phyloP scores from a whole-genome alignment of 2,113 vertebrate species.

The Caretta caretta region DNA sequence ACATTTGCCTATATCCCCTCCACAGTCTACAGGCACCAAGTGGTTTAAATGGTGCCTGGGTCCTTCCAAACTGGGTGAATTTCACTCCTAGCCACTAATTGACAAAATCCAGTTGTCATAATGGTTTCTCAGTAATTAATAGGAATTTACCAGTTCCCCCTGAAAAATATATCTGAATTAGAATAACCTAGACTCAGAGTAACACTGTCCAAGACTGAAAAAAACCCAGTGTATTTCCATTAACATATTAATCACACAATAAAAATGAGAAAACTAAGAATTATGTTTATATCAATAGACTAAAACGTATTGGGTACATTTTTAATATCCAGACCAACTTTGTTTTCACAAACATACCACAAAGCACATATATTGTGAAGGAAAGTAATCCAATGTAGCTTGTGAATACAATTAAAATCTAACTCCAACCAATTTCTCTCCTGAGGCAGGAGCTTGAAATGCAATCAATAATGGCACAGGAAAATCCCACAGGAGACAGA shows the following conservation, averaged over 20 bases:
- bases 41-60: background rate
- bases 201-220: background rate
- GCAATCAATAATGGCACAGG: conserved; percentile 72
- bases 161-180: background rate
- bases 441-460: conserved; percentile 51
- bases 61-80: background rate
- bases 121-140: background rate
- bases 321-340: background rate
- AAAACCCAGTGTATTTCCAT: background rate
- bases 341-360: conserved; percentile 9
- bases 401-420: conserved; percentile 73
- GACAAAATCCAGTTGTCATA: background rate
- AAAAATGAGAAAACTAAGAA: background rate
- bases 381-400: conserved; percentile 47
- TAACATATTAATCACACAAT: background rate
- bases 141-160: background rate
- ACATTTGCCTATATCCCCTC: background rate
- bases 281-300: background rate
- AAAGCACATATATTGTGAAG: conserved; percentile 26
- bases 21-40: background rate
- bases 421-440: conserved; percentile 67
- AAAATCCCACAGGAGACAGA: conserved; percentile 62
- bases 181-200: rapidly evolving
- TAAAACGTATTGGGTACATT: background rate
- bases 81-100: background rate